Conservation (phyloP, 2,888 invertebrate genomes). For the Chesias legatella region DNA sequence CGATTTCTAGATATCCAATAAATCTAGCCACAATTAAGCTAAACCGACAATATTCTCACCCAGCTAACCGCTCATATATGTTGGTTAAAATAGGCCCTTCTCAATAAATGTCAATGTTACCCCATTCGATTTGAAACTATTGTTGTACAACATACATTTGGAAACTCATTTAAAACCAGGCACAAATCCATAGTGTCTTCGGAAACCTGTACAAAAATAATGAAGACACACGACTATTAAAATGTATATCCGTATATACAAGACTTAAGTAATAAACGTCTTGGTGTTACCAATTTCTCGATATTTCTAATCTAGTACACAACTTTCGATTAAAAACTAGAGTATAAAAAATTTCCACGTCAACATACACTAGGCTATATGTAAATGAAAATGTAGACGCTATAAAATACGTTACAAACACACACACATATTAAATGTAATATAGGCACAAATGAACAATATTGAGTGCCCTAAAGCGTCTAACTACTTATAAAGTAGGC, state of each 20-base stretch:
- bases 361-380: conserved; percentile 55
- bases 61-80: no score
- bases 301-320: conserved; percentile 43
- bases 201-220: conserved; percentile 49
- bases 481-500: conserved; percentile 62
- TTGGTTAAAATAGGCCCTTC: no score
- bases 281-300: conserved; percentile 71
- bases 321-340: conserved; percentile 49
- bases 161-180: not conserved
- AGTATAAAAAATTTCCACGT: conserved; percentile 65
- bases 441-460: conserved; percentile 73
- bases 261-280: conserved; percentile 48
- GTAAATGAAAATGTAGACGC: conserved; percentile 34
- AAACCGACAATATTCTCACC: no score
- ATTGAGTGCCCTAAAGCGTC: conserved; percentile 56
- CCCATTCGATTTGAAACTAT: no score
- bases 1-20: no score
- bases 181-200: conserved; percentile 10
- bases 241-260: conserved; percentile 48
- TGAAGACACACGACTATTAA: conserved; percentile 33
- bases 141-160: no score
- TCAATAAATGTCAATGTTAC: no score
- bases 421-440: conserved; percentile 56
- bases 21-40: no score
- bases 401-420: conserved; percentile 46